Evolutionary conservation across 2,888 invertebrate genomes (phyloP), one percentile per base, ranked within the genome.

Genomic region (Calameuta pallipes): DNA sequence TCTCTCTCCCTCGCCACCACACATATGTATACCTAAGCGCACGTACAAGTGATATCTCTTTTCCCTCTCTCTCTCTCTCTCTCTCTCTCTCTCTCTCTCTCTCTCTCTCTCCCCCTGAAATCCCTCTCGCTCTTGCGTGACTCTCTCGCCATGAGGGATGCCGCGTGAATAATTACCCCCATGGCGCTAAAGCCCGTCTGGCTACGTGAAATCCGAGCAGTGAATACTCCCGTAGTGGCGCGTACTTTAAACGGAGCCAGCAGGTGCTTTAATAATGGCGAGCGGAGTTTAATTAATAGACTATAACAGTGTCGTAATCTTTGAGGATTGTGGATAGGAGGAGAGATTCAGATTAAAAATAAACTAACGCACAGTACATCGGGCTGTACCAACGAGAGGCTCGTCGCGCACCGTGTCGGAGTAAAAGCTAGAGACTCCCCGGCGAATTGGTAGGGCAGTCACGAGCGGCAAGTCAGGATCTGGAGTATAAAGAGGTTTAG

Each of bases 131-230:
- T 81, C 81, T 86, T 78, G 87, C 87, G 87, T 86, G 86, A 87
- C 87, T 87, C 85, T 83, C 84, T 79, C 81, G 87, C 86, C 87
- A 85, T 85, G 86, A 87, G 87, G 88, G 89, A 89, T 87, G 88
- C 89, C 88, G 87, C 87, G 90, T 90, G 91, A 91, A 90, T 91
- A 91, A 91, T 91, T 91, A 90, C 87, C 89, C 90, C 88, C 89
- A 84, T 84, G 88, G 85, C 84, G 89, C 85, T 86, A 87, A 89
- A 81, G 86, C 86, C 88, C 83, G 87, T 85, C 86, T 84, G 85
- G 84, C 85, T 87, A 86, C 86, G 86, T 87, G 88, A 89, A 90
- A 90, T 89, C 90, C 87, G 86, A 88, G 89, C 86, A 89, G 83
- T 85, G 88, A 89, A 89, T 89, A 88, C 87, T 85, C 87, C 85